Evolutionary conservation across 2,113 vertebrate species (phyloP), one percentile per base, ranked within the genome.

Genomic region (Cacatua alba): DNA sequence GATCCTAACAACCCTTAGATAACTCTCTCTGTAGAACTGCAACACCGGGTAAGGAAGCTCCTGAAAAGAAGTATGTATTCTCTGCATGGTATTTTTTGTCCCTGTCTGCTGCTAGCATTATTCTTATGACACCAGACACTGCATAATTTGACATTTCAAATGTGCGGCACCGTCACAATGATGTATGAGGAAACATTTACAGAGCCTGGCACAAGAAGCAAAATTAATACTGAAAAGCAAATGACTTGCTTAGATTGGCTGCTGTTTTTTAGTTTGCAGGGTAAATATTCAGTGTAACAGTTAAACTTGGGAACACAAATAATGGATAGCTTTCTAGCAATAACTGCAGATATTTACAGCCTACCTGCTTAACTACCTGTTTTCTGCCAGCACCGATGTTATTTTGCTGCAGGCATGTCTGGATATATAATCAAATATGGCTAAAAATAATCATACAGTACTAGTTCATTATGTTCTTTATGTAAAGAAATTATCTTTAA

Each of bases 61-160:
- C 29, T 52, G 44, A 91, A 92, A 93, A 57, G 25, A 90, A 77
- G 44, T 59, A 67, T 88, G 92, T 90, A 78, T 78, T 86, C 55
- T 75, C 77, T 93, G 69, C 37, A 49, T 37, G 44, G 31, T 60
- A 76, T 51, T 92, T 95, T 64, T 92, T 84, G 57, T 90, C 69
- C 74, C 49, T 86, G 35, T 16, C 48, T 86, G 39, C 52, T 94
- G 69, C 31, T 75, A 64, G 28, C 37, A 64, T 67, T 90, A 92
- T 63, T 94, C 80, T 86, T 94, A 68, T 53, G 86, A 95, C 83
- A 95, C 60, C 37, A 93, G 77, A 76, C 57, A 75, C 77, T 65
- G 86, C 77, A 94, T 92, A 88, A 94, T 87, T 79, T 86, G 88
- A 94, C 88, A 96, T 90, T 96, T 94, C 77, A 95, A 91, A 95